Conservation (phyloP, 2,888 invertebrate species). For the Nephrotoma guestfalica region DNA sequence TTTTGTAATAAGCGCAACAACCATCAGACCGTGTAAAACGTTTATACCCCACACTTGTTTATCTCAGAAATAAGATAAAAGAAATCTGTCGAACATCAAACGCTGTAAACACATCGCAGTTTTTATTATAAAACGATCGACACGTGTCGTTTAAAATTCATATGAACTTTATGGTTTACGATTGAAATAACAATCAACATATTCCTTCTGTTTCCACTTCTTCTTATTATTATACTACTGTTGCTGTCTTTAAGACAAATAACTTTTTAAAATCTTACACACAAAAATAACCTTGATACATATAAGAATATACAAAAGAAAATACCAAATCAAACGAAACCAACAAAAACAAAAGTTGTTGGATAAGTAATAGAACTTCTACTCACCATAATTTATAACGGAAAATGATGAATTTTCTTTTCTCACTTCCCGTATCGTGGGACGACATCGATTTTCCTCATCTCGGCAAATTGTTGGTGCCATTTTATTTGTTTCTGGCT, state of each 20-base stretch:
- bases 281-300: background rate
- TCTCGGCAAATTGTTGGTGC: slow-evolving; percentile 29
- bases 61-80: background rate
- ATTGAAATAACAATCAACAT: background rate
- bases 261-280: background rate
- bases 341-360: background rate
- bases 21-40: background rate
- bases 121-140: background rate
- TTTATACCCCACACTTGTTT: background rate
- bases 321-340: background rate
- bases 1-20: background rate
- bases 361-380: background rate
- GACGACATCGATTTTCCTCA: slow-evolving; percentile 22
- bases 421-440: slow-evolving; percentile 14
- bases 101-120: background rate
- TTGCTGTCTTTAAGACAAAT: background rate
- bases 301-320: background rate
- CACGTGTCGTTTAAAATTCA: background rate
- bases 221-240: background rate
- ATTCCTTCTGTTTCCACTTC: background rate
- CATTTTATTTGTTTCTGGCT: slow-evolving; percentile 16
- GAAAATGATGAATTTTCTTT: slow-evolving; percentile 14
- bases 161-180: background rate
- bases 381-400: slow-evolving; percentile 20
- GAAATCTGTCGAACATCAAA: background rate